Conservation (phyloP, 1,140 invertebrate genomes). For the Leguminivora glycinivorella region DNA sequence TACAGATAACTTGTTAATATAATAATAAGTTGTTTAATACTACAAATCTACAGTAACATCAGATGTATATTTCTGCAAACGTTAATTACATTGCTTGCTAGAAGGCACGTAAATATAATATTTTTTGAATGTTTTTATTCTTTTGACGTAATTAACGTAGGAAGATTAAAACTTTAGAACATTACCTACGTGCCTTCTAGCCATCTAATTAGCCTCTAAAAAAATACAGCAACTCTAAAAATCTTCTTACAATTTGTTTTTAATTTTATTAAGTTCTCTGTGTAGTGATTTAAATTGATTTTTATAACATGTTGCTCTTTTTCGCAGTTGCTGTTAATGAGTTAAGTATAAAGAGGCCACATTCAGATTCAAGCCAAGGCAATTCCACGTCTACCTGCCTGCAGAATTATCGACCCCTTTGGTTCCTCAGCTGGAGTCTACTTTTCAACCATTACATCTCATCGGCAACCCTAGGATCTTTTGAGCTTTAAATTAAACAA, state of each 20-base stretch:
- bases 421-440: conserved; percentile 52
- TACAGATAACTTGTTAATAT: too few relatives aligned
- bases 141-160: too few relatives aligned
- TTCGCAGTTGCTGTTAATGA: conserved; percentile 70
- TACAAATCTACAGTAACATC: too few relatives aligned
- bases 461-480: conserved; percentile 21
- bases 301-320: conserved; percentile 23
- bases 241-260: not conserved
- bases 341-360: conserved; percentile 63
- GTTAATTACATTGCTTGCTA: too few relatives aligned
- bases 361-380: conserved; percentile 57
- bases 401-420: conserved; percentile 43
- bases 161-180: too few relatives aligned
- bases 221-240: too few relatives aligned
- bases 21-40: too few relatives aligned
- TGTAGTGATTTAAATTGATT: not conserved
- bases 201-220: too few relatives aligned
- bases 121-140: too few relatives aligned
- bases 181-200: too few relatives aligned
- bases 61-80: too few relatives aligned
- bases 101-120: too few relatives aligned
- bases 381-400: conserved; percentile 51
- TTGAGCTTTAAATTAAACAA: not conserved
- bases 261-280: not conserved
- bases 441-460: conserved; percentile 52